Evolutionary conservation across 2,797 vertebrate genomes (phyloP), one percentile per base, ranked within the genome.

Genomic region (Acrossocheilus fasciatus): DNA sequence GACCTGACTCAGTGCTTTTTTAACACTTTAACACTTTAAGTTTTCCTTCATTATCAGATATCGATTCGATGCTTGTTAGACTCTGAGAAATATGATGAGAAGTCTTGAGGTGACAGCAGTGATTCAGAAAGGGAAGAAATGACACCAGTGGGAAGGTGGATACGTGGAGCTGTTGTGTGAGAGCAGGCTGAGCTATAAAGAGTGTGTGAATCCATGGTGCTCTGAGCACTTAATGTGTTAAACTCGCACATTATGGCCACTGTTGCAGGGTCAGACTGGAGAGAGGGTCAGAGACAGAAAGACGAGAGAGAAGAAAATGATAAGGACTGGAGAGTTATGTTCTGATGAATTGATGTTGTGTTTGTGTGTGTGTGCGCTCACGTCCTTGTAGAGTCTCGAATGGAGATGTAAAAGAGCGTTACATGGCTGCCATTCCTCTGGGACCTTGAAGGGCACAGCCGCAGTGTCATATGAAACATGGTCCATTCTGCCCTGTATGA

Each of bases 381-480:
- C 20, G 59, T 47, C 73, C 64, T 54, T 70, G 81, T 26, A 43
- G 74, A 52, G 74, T 39, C 17, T 68, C 34, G 15, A 52, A 78
- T 76, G 52, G 59, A 69, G 74, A 73, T 47, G 45, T 69, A 75
- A 41, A 88, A 66, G 57, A 66, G 74, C 34, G 39, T 78, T 87
- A 77, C 54, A 62, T 15, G 74, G 68, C 82, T 77, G 52, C 11
- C 64, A 26, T 50, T 85, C 86, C 45, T 66, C 47, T 34, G 79
- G 82, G 86, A 80, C 23, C 73, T 64, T 89, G 66, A 77, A 76
- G 83, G 86, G 17, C 82, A 87, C 82, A 82, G 72, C 83, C 82
- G 86, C 82, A 30, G 79, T 85, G 86, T 87, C 82, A 75, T 66
- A 81, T 81, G 88, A 83, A 88, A 69, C 85, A 84, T 59, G 62